Conservation (phyloP, 2,113 vertebrate species). For the Petrocephalus zakoni region DNA sequence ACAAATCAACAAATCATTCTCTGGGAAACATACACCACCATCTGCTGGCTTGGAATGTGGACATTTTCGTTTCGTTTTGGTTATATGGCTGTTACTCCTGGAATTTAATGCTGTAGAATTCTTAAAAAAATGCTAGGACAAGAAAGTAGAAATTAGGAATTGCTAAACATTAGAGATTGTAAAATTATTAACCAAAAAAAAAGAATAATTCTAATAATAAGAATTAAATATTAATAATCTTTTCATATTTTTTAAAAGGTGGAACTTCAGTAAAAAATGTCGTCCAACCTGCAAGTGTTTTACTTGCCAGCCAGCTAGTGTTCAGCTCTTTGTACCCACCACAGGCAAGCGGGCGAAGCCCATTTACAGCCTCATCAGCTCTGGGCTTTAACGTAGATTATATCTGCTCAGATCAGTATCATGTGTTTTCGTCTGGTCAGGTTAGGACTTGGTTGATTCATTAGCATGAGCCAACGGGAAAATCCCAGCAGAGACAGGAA, state of each 20-base stretch:
- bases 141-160: background rate
- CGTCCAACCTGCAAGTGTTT: background rate
- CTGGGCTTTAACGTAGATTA: background rate
- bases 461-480: background rate
- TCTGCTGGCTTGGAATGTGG: background rate
- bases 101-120: background rate
- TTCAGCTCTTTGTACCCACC: background rate
- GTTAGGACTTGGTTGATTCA: background rate
- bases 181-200: background rate
- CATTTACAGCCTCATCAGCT: background rate
- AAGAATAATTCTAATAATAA: no score
- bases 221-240: no score
- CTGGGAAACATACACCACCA: background rate
- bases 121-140: background rate
- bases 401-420: background rate
- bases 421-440: background rate
- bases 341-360: background rate
- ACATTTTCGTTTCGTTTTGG: no score
- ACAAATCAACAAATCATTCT: background rate
- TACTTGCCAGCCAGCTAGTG: background rate
- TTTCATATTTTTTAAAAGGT: no score
- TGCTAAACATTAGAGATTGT: background rate
- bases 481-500: background rate
- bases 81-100: no score
- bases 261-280: background rate